Evolutionary conservation across 2,113 vertebrate genomes (phyloP), one percentile per base, ranked within the genome.

Genomic region (Lagopus muta): DNA sequence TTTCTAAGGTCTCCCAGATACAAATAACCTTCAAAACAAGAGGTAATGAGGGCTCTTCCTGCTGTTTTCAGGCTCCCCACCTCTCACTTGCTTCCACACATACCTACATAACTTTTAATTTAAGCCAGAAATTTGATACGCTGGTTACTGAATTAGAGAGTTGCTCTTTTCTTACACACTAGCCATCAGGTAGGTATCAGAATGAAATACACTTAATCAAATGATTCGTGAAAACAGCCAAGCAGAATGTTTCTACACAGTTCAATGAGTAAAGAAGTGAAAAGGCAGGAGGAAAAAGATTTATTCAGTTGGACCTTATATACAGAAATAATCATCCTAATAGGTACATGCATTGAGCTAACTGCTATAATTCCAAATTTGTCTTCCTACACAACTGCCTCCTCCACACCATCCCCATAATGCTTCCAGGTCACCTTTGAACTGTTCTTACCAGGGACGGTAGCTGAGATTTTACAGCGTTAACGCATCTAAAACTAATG

Each of bases 211-310:
- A 61, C 93, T 93, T 81, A 92, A 90, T 74, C 69, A 92, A 96
- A 96, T 89, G 61, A 45, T 81, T 96, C 3, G 8, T 92, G 80
- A 93, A 89, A 96, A 94, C 8, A 43, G 84, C 86, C 77, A 72
- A 89, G 70, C 77, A 86, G 86, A 92, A 93, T 82, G 81, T 73
- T 95, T 69, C 86, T 92, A 45, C 52, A 69, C 80, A 88, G 88
- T 92, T 93, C 90, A 86, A 72, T 58, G 57, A 86, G 69, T 86
- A 90, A 66, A 43, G 86, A 48, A 92, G 61, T 45, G 54, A 73
- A 94, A 88, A 90, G 6, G 27, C 73, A 82, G 67, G 85, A 96
- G 88, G 80, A 71, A 52, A 50, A 76, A 76, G 48, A 95, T 92
- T 91, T 95, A 91, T 85, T 58, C 71, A 88, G 38, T 65, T 91